Conservation (phyloP, 2,113 vertebrate genomes). For the Cygnus atratus region DNA sequence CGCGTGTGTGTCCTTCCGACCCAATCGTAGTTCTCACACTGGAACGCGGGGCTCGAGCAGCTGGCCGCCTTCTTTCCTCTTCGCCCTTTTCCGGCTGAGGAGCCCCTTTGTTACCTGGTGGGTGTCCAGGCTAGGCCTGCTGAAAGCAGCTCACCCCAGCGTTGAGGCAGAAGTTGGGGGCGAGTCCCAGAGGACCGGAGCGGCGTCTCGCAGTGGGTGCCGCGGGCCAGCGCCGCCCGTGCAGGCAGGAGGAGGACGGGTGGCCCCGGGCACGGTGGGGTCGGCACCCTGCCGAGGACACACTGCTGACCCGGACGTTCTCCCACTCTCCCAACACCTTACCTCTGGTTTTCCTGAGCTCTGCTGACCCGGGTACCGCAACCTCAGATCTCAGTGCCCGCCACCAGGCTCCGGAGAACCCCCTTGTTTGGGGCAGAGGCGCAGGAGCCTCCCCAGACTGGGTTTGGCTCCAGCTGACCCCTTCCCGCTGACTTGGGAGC, state of each 20-base stretch:
- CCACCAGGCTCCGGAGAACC: slow-evolving; percentile 24
- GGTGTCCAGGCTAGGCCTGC: neutral
- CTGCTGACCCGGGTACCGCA: neutral
- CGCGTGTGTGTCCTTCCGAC: neutral
- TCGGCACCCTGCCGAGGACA: slow-evolving; percentile 49
- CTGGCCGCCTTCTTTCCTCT: slow-evolving; percentile 25
- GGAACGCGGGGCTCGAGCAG: slow-evolving; percentile 53
- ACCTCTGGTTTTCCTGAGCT: slow-evolving; percentile 56
- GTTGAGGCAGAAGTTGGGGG: neutral
- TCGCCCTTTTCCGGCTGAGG: slow-evolving; percentile 11
- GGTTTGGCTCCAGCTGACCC: neutral
- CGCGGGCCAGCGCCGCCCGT: neutral
- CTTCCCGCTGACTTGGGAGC: neutral
- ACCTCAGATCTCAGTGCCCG: neutral
- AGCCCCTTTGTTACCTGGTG: neutral
- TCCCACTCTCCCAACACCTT: slow-evolving; percentile 38
- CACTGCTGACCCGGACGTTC: slow-evolving; percentile 49
- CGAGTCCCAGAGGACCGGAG: neutral
- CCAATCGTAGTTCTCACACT: slow-evolving; percentile 70
- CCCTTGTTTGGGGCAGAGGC: neutral
- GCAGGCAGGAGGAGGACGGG: slow-evolving; percentile 10
- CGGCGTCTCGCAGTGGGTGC: neutral
- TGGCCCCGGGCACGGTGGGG: slow-evolving; percentile 21
- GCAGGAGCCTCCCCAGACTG: neutral
- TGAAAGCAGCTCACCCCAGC: neutral